Evolutionary conservation across 2,113 vertebrate genomes (phyloP).

Genomic region (Rallus limicola): DNA sequence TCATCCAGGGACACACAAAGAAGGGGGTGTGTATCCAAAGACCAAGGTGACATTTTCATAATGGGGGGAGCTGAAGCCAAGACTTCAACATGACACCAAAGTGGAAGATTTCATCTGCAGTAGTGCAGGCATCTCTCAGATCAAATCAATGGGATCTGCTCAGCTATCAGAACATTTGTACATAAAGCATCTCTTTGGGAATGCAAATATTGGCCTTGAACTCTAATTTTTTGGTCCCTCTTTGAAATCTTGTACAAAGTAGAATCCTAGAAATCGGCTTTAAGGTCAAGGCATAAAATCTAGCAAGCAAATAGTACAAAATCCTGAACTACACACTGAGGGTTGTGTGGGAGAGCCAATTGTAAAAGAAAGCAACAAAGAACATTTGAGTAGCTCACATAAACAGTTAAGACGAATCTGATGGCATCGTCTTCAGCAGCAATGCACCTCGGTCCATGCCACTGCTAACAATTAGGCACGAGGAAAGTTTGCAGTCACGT

Average conservation of each 20-base stretch:
- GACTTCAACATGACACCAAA: neutral
- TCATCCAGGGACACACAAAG: neutral
- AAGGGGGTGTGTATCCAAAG: neutral
- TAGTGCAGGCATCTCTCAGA: neutral
- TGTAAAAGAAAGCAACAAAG: constrained; percentile 7
- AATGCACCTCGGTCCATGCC: neutral
- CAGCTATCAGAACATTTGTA: neutral
- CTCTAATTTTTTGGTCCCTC: neutral
- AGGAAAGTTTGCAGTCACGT: neutral
- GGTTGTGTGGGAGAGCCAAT: neutral
- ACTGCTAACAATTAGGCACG: neutral
- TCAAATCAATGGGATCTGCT: neutral
- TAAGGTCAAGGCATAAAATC: neutral
- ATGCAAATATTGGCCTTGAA: neutral
- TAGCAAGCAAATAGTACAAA: neutral
- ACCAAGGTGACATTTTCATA: neutral
- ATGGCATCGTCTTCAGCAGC: neutral
- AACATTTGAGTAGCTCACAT: constrained; percentile 6
- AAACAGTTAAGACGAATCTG: neutral
- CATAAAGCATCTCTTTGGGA: neutral
- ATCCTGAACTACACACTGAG: neutral
- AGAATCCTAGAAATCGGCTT: neutral
- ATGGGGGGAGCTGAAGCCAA: neutral
- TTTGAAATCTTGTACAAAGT: neutral
- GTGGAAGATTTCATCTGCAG: neutral